Base-by-base conservation (phyloP, 2,113 vertebrate genomes). In the Anguilla japonica region DNA sequence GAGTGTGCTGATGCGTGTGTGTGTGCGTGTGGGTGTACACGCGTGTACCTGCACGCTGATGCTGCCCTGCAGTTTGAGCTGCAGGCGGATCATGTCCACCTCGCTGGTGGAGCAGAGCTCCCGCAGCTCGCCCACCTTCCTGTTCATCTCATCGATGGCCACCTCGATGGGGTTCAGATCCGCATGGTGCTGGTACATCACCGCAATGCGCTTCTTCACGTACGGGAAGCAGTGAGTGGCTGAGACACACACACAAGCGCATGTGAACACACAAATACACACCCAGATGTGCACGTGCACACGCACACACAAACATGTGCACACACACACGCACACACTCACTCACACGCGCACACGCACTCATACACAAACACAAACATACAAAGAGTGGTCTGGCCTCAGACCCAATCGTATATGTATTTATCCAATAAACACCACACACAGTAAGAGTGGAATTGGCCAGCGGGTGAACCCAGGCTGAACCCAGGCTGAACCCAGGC, bases 11-110 rank as follows among this genome's bases (percentile, higher is more conserved):
- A 78, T 75, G 83, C 40, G n/a, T n/a, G 18, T 5, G 2, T 60
- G 18, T 60, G 82, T 43, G 20, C 3, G 34, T 67, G 83, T 0
- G 40, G 5, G 11, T 84, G 41, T 2, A 7, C 5, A 5, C 41
- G 0, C 39, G 3, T 1, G 13, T 79, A 96, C 95, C 95, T 95
- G 94, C 6, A 99, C 98, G 34, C 98, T 98, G 91, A 99, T 96
- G 82, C 98, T 99, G 91, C 98, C 98, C 89, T 99, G 98, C 41
- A 99, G 96, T 78, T 99, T 99, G 84, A 99, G 95, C 93, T 99
- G 98, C 91, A 99, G 94, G 8, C 97, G 97, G 91, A 99, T 99
- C 98, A 99, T 99, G 91, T 99, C 98, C n/a, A 99, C 98, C 79
- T 99, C 98, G 0, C 95, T 88, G 0, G 96, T 96, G 0, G 97